Conservation (phyloP, 2,888 invertebrate species). For the Sminthurides aquaticus region DNA sequence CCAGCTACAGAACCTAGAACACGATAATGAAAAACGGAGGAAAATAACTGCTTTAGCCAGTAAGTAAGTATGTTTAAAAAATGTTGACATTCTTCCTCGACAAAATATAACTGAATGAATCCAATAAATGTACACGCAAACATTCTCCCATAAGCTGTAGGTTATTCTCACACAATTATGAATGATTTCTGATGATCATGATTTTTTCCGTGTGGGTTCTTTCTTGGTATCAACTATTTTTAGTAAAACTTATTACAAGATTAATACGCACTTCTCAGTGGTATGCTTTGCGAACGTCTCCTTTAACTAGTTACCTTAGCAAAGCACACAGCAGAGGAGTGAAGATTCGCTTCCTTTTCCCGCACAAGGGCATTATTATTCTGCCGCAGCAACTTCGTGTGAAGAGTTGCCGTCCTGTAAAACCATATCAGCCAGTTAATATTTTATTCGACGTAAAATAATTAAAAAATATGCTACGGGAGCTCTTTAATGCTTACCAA, state of each 20-base stretch:
- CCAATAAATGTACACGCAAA: neutral
- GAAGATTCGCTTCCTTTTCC: neutral
- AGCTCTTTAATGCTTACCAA: too few species aligned
- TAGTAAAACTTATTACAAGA: conserved; percentile 3
- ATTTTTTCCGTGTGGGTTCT: neutral
- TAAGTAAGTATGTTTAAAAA: neutral
- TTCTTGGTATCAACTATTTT: neutral
- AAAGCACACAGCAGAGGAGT: neutral
- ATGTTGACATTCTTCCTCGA: neutral
- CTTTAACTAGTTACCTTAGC: neutral
- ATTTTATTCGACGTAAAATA: too few species aligned
- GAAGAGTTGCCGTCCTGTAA: conserved; percentile 32
- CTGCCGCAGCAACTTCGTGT: conserved; percentile 33
- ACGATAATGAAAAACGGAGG: neutral
- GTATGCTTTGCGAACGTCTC: neutral
- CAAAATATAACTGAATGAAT: neutral
- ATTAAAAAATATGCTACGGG: too few species aligned
- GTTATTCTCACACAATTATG: neutral
- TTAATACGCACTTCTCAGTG: neutral
- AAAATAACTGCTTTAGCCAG: neutral
- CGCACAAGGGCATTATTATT: conserved; percentile 20
- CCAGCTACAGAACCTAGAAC: neutral
- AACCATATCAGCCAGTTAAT: too few species aligned
- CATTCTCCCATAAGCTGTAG: neutral
- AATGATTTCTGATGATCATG: neutral